A percentile compares a stretch with the other conserved stretches of the same genome.
Evolutionary conservation across 2,113 vertebrate species (phyloP).

Genomic region (Suricata suricatta): DNA sequence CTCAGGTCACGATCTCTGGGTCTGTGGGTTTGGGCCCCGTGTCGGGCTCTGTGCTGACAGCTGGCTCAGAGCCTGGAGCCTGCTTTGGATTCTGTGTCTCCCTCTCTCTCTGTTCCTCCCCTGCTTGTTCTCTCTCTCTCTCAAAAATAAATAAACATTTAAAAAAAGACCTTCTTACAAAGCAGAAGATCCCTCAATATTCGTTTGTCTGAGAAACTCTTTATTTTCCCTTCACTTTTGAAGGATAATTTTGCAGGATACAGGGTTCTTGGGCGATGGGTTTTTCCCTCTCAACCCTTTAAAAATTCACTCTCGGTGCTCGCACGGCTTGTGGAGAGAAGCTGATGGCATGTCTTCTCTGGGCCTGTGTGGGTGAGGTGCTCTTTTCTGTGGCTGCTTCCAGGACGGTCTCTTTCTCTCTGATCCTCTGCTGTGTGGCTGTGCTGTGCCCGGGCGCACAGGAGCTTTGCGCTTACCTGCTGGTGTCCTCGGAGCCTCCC

Average conservation of each 20-base stretch:
- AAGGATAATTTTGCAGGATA: neutral
- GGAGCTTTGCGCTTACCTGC: neutral
- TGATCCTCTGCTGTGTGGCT: neutral
- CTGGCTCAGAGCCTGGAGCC: too few relatives aligned
- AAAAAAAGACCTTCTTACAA: too few relatives aligned
- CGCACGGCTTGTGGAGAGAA: neutral
- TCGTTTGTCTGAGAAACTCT: neutral
- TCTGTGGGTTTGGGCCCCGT: too few relatives aligned
- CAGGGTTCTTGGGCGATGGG: neutral
- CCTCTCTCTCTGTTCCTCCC: too few relatives aligned
- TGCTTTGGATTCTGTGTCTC: too few relatives aligned
- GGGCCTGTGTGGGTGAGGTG: neutral
- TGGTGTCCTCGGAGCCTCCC: neutral
- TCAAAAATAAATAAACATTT: too few relatives aligned
- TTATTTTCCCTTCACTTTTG: neutral
- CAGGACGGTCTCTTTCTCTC: neutral
- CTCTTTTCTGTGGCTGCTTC: neutral
- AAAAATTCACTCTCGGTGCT: neutral
- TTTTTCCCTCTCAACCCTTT: neutral
- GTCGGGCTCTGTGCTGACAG: too few relatives aligned
- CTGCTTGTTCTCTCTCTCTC: too few relatives aligned
- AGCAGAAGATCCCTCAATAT: neutral
- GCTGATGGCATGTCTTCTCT: neutral
- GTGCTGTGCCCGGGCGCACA: rapidly evolving
- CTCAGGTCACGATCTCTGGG: too few relatives aligned